Base-by-base conservation (phyloP, 1,140 invertebrate species). In the Potamilus streckersoni region DNA sequence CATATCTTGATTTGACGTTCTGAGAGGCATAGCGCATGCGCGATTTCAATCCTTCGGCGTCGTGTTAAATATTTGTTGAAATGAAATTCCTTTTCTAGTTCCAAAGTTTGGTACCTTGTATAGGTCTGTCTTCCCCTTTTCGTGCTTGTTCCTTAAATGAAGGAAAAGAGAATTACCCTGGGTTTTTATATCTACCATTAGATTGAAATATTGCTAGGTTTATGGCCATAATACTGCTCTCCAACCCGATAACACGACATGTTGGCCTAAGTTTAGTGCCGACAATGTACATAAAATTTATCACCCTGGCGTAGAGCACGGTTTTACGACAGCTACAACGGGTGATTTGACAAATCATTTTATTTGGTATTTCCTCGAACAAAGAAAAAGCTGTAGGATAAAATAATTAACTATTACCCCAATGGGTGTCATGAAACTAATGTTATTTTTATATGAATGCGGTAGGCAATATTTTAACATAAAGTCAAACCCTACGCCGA, bases 121-220 rank as follows among this genome's bases (percentile, higher is more conserved):
- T 97, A 98, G 63, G 96, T 97, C 67, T 96, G 97, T 89, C 96
- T 92, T 89, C 97, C 96, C 85, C 96, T 92, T 90, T 97, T 97
- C 69, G 95, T 97, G 89, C 97, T 96, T 59, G 71, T 59, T 60
- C 76, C 82, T 83, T 71, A 49, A 80, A 80, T 57, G 49, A 72
- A 69, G 23, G 60, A 17, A 63, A 73, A 62, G 16, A 66, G 16
- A 20, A 17, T 23, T 27, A 4, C 27, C 27, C 64, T 13, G 27
- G 27, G 16, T 66, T 20, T 66, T 20, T 77, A 77, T 77, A 77
- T 31, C 20, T 71, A 55, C 65, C 75, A 77, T 77, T 71, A 77
- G 72, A 59, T 71, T 77, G 75, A 77, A 77, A 71, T 77, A 77
- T 77, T 49, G 75, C 59, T 20, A 61, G 38, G 66, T 77, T 71